Conservation (phyloP, 2,797 vertebrate species). For the Tadarida brasiliensis region DNA sequence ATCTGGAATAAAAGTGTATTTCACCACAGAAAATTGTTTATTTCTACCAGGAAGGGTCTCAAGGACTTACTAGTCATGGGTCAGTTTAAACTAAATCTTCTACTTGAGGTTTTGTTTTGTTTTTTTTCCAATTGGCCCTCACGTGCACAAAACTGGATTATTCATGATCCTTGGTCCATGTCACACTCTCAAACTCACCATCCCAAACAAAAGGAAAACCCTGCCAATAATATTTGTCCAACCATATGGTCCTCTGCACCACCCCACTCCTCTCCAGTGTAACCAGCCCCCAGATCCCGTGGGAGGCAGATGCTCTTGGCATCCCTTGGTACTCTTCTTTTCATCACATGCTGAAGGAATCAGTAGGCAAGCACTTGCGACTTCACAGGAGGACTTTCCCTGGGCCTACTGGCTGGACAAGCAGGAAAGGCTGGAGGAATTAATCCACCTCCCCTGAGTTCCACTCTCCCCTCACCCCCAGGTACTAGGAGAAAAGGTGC, state of each 20-base stretch:
- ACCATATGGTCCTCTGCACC: background rate
- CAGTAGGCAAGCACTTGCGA: background rate
- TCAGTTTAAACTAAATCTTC: slow-evolving; percentile 6
- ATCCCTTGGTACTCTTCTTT: background rate
- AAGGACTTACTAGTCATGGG: background rate
- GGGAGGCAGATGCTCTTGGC: background rate
- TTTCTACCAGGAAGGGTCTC: background rate
- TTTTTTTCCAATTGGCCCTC: accelerated
- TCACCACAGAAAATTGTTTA: background rate
- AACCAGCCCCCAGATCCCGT: background rate
- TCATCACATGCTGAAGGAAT: background rate
- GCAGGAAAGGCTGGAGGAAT: background rate
- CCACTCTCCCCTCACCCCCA: background rate
- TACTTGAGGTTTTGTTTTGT: background rate
- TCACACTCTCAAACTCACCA: background rate
- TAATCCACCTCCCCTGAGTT: background rate
- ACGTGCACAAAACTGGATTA: background rate
- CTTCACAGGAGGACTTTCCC: background rate
- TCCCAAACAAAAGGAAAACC: background rate
- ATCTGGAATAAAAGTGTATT: background rate
- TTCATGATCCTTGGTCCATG: background rate
- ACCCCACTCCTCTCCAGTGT: background rate
- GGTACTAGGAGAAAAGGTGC: background rate
- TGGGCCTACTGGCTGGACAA: background rate
- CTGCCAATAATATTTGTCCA: background rate